A percentile compares a stretch with the other conserved stretches of the same genome.
Conservation (phyloP, 2,797 vertebrate species). For the Galaxias olidus region DNA sequence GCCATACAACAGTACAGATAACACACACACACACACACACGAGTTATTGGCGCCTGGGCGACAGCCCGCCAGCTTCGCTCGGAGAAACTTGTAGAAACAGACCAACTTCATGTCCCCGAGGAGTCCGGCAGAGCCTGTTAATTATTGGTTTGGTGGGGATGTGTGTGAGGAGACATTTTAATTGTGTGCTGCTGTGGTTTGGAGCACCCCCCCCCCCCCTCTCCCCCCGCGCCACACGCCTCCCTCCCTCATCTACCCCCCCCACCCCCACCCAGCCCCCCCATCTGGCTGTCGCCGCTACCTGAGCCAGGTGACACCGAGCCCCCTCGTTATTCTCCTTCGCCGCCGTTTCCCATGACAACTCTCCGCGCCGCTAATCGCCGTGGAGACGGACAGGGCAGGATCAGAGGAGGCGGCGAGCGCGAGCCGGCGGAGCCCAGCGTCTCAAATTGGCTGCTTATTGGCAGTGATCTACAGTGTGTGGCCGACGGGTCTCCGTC, state of each 20-base stretch:
- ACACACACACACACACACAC: conserved; percentile 7
- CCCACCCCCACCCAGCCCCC: not conserved
- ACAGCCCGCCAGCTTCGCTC: conserved; percentile 30
- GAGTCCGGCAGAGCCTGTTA: conserved; percentile 52
- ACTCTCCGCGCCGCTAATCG: conserved; percentile 65
- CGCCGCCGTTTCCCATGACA: conserved; percentile 62
- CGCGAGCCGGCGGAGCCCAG: conserved; percentile 29
- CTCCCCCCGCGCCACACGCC: not conserved
- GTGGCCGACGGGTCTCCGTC: not conserved
- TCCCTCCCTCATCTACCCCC: not conserved
- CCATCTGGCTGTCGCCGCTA: conserved; percentile 38
- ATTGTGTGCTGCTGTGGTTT: conserved; percentile 68
- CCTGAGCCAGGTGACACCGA: conserved; percentile 44
- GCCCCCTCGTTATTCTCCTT: conserved; percentile 54
- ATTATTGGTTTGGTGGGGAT: conserved; percentile 67
- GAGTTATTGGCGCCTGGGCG: conserved; percentile 32
- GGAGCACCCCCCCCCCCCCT: conserved; percentile 36
- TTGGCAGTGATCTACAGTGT: conserved; percentile 48
- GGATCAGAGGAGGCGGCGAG: conserved; percentile 58
- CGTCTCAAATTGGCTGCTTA: conserved; percentile 59
- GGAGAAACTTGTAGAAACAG: conserved; percentile 52
- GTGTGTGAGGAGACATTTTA: conserved; percentile 67
- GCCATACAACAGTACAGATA: not conserved
- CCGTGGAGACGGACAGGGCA: conserved; percentile 62
- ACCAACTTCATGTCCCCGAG: conserved; percentile 54